These are phyloP conservation scores for Mimachlamys varia DNA, from an alignment of 2,888 invertebrate species.

Conservation along the genomic window DNA sequence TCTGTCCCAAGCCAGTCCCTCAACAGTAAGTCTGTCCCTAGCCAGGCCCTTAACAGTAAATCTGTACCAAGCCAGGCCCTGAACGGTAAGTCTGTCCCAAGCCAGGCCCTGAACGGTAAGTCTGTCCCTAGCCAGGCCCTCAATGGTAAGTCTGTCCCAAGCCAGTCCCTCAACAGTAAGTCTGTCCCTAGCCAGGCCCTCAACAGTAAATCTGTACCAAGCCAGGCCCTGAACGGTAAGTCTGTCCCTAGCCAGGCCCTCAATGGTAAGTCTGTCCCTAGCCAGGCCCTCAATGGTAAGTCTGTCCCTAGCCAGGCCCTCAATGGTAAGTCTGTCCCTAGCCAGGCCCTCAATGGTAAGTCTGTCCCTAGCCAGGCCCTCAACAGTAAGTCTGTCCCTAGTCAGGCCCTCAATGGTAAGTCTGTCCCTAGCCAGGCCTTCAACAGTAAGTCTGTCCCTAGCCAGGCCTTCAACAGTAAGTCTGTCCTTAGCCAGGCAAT, in stretches of 20 bases:
- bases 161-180: constrained; percentile 88
- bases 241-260: constrained; percentile 86
- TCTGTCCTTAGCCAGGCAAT: too few species aligned
- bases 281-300: constrained; percentile 88
- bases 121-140: constrained; percentile 86
- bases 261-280: constrained; percentile 86
- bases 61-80: constrained; percentile 86
- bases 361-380: constrained; percentile 86
- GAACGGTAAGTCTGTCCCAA: constrained; percentile 86
- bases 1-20: constrained; percentile 86
- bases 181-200: constrained; percentile 86
- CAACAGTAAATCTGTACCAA: constrained; percentile 86
- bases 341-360: constrained; percentile 88
- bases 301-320: constrained; percentile 86
- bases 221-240: constrained; percentile 88
- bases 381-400: constrained; percentile 86
- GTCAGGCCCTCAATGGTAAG: constrained; percentile 88
- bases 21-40: constrained; percentile 86
- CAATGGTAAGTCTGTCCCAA: constrained; percentile 86
- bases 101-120: constrained; percentile 88
- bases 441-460: constrained; percentile 86
- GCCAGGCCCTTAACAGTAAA: constrained; percentile 88
- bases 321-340: constrained; percentile 86
- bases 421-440: constrained; percentile 86
- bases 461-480: constrained; percentile 89